Conservation (phyloP, 2,113 vertebrate genomes). For the Petrocephalus zakoni region DNA sequence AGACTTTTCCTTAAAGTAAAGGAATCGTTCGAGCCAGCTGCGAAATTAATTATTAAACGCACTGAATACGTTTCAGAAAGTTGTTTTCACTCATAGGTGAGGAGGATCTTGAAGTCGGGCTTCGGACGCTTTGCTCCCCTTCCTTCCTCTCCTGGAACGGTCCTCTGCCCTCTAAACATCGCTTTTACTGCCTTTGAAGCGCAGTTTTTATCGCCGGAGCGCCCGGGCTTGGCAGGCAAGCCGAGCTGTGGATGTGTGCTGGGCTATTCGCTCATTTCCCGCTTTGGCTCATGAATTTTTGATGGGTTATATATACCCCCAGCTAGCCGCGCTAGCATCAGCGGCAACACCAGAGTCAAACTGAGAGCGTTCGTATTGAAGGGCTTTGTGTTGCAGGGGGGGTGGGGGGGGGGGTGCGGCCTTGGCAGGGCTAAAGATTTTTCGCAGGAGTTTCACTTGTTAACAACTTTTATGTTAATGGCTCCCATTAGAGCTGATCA, state of each 20-base stretch:
- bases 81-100: constrained; percentile 58
- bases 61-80: constrained; percentile 67
- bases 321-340: constrained; percentile 48
- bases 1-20: constrained; percentile 55
- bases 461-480: constrained; percentile 68
- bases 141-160: constrained; percentile 56
- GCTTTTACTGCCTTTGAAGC: constrained; percentile 65
- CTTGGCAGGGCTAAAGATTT: constrained; percentile 56
- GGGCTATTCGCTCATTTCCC: constrained; percentile 57
- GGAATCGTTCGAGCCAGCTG: constrained; percentile 61
- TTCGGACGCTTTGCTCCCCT: constrained; percentile 49
- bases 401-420: constrained; percentile 15
- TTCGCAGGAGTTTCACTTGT: constrained; percentile 61
- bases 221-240: constrained; percentile 55
- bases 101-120: constrained; percentile 37
- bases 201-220: constrained; percentile 73
- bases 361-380: constrained; percentile 19
- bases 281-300: constrained; percentile 67
- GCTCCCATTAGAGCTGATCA: constrained; percentile 64
- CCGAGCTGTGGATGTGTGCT: constrained; percentile 54
- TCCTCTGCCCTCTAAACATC: constrained; percentile 63
- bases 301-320: constrained; percentile 56
- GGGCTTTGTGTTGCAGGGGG: constrained; percentile 38
- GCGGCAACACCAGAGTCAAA: constrained; percentile 46
- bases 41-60: constrained; percentile 67